A percentile compares a stretch with the other conserved stretches of the same genome.
These are phyloP conservation scores for Salvelinus sp. DNA, from an alignment of 2,113 vertebrate genomes.

Conservation along the genomic window DNA sequence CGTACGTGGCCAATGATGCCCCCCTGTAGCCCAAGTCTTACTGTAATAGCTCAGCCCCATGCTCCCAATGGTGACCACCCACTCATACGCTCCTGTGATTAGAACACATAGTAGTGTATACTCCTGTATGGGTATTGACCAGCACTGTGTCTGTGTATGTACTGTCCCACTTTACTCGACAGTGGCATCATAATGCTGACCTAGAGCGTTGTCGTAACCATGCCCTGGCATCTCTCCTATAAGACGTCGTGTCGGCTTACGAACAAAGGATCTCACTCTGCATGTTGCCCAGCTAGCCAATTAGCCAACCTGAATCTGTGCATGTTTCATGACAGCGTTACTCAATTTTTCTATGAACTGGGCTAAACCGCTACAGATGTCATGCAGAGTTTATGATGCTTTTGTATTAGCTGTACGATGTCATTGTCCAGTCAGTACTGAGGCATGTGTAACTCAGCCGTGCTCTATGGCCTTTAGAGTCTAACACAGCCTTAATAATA, in stretches of 20 bases:
- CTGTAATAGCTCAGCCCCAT: neutral
- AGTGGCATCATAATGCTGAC: constrained; percentile 50
- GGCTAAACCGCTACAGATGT: constrained; percentile 34
- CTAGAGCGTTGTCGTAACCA: constrained; percentile 17
- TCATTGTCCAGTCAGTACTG: neutral
- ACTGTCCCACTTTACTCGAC: constrained; percentile 42
- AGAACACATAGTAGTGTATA: constrained; percentile 57
- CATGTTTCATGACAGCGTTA: constrained; percentile 53
- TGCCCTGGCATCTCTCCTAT: constrained; percentile 51
- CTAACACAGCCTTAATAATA: neutral
- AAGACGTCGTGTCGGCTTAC: constrained; percentile 55
- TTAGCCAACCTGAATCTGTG: constrained; percentile 57
- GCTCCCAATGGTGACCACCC: constrained; percentile 31
- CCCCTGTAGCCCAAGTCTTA: constrained; percentile 47
- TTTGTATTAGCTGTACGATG: neutral
- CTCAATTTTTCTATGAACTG: constrained; percentile 19
- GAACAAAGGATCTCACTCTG: constrained; percentile 54
- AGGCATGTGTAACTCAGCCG: neutral
- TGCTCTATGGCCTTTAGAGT: neutral
- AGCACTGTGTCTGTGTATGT: constrained; percentile 59
- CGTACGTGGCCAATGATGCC: constrained; percentile 26
- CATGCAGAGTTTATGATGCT: neutral
- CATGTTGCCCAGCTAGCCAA: constrained; percentile 50
- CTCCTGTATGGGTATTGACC: constrained; percentile 63
- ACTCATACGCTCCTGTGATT: constrained; percentile 22